Conservation (phyloP, 2,113 vertebrate species). For the Cynoglossus semilaevis region DNA sequence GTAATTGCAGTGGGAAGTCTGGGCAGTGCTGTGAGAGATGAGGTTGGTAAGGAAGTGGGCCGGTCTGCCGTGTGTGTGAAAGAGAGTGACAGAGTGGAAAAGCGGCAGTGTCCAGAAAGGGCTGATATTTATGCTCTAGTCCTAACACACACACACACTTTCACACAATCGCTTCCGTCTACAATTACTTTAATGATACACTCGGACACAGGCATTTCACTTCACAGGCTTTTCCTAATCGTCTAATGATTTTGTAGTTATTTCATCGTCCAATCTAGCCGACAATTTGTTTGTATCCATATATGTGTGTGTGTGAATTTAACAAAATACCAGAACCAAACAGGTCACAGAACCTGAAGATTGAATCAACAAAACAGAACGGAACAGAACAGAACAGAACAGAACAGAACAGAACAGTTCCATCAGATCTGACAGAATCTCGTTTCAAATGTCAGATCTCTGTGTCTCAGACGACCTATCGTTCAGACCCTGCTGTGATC, state of each 20-base stretch:
- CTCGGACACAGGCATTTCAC: slow-evolving; percentile 43
- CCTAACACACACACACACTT: no score
- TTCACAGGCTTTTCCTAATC: slow-evolving; percentile 38
- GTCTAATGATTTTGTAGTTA: slow-evolving; percentile 60
- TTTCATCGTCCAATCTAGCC: slow-evolving; percentile 58
- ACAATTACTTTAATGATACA: slow-evolving; percentile 61
- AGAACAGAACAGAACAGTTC: no score
- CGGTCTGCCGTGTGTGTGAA: slow-evolving; percentile 74
- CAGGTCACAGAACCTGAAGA: no score
- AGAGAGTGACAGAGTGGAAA: slow-evolving; percentile 73
- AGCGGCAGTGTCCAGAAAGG: slow-evolving; percentile 70
- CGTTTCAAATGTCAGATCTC: no score
- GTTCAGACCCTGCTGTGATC: no score
- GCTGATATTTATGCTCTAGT: slow-evolving; percentile 63
- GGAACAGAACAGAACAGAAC: no score
- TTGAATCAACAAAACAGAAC: no score
- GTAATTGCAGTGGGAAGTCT: slow-evolving; percentile 85
- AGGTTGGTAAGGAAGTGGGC: slow-evolving; percentile 82
- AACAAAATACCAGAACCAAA: no score
- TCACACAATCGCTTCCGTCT: not conserved
- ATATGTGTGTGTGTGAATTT: slow-evolving; percentile 5
- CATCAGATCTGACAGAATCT: no score
- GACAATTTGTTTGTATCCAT: not conserved
- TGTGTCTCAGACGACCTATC: no score
- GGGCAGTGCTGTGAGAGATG: slow-evolving; percentile 71